phyloP scores from a whole-genome alignment of 2,888 invertebrate genomes.

The Theristus sp. region DNA sequence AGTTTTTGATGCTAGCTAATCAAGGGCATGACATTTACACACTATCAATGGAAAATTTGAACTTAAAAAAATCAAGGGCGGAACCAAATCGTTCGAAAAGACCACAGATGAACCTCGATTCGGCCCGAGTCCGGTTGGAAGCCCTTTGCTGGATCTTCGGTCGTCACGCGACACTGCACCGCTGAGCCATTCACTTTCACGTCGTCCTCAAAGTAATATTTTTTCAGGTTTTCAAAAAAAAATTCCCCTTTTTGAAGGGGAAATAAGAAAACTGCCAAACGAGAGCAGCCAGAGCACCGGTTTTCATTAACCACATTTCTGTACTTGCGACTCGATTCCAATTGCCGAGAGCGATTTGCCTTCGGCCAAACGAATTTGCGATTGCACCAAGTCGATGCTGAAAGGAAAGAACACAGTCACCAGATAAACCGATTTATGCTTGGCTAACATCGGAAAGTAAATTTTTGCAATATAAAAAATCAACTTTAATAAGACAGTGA shows the following conservation, averaged over 20 bases:
- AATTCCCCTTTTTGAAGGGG: neutral
- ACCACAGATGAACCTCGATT: conserved; percentile 60
- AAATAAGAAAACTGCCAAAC: conserved; percentile 1
- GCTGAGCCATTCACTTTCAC: conserved; percentile 48
- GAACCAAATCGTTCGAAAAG: neutral
- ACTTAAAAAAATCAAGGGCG: too few species aligned
- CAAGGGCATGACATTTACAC: too few species aligned
- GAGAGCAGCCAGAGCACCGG: conserved; percentile 30
- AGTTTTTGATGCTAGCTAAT: too few species aligned
- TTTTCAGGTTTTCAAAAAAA: neutral
- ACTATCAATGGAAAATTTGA: neutral
- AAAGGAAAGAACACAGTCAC: conserved; percentile 10
- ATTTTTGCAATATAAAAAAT: neutral
- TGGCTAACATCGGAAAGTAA: too few species aligned
- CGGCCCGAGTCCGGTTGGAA: conserved; percentile 97
- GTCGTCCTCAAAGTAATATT: too few species aligned
- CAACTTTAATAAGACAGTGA: neutral
- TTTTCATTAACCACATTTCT: conserved; percentile 71
- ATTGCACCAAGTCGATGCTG: conserved; percentile 83
- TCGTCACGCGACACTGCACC: conserved; percentile 93
- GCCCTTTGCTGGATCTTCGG: conserved; percentile 87
- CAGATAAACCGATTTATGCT: neutral
- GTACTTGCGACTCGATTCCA: too few species aligned
- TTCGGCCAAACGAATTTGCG: conserved; percentile 85
- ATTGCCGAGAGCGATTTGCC: conserved; percentile 72